These are phyloP conservation scores for Anarrhichthys ocellatus DNA, from an alignment of 2,113 vertebrate species.

Conservation along the genomic window DNA sequence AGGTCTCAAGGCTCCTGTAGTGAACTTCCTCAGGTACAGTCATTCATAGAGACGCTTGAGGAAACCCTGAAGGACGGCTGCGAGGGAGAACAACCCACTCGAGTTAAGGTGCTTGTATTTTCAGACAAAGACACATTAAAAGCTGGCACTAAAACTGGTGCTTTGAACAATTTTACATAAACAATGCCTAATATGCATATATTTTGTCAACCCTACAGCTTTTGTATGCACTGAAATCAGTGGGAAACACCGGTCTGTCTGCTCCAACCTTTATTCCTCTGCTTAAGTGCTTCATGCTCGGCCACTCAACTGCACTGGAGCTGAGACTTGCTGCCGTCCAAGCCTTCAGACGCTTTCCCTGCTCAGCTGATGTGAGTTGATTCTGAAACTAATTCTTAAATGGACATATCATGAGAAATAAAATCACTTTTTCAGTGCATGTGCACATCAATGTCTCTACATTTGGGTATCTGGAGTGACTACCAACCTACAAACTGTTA, in stretches of 20 bases:
- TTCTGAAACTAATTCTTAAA: background rate
- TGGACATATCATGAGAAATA: background rate
- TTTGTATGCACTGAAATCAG: constrained; percentile 84
- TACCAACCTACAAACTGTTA: background rate
- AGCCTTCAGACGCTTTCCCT: constrained; percentile 89
- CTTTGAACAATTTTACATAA: background rate
- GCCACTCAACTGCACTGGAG: constrained; percentile 54
- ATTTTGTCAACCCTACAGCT: constrained; percentile 74
- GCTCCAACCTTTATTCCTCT: constrained; percentile 73
- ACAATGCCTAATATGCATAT: background rate
- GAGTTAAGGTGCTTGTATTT: constrained; percentile 60
- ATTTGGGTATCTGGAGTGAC: background rate
- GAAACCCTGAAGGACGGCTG: constrained; percentile 78
- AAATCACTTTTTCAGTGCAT: background rate
- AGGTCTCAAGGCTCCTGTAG: constrained; percentile 72
- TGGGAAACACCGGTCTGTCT: constrained; percentile 86
- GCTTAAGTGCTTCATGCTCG: constrained; percentile 77
- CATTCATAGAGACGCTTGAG: constrained; percentile 78
- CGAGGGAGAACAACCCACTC: constrained; percentile 44
- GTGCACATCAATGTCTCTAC: background rate
- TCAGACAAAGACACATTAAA: constrained; percentile 34
- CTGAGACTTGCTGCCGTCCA: constrained; percentile 85
- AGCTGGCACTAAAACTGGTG: background rate
- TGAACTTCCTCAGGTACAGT: constrained; percentile 80
- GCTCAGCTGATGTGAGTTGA: constrained; percentile 82